Conservation (phyloP, 2,113 vertebrate genomes). For the Oncorhynchus tshawytscha region DNA sequence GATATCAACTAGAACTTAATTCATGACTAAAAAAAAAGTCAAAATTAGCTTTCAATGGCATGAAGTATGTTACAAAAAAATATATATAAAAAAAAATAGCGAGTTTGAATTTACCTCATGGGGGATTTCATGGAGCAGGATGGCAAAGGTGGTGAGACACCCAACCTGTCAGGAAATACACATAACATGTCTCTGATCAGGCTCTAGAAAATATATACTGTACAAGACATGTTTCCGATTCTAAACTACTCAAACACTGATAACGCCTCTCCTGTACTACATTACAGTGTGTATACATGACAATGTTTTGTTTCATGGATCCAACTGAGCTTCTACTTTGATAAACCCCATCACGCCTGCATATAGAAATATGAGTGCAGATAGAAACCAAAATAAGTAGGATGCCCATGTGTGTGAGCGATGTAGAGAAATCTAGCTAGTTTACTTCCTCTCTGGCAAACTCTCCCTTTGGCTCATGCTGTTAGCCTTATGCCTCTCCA, state of each 20-base stretch:
- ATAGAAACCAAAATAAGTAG: conserved; percentile 36
- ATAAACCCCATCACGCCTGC: conserved; percentile 1
- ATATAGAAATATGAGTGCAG: conserved; percentile 26
- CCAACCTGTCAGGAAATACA: conserved; percentile 80
- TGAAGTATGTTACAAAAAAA: too few species aligned
- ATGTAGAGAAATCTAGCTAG: conserved; percentile 50
- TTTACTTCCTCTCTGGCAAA: conserved; percentile 71
- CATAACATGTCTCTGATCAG: neutral
- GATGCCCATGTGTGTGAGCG: conserved; percentile 42
- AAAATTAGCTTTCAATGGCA: too few species aligned
- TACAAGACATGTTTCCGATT: neutral
- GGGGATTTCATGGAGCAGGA: conserved; percentile 96
- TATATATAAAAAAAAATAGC: too few species aligned
- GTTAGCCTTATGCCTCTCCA: conserved; percentile 75
- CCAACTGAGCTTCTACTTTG: neutral
- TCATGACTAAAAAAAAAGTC: too few species aligned
- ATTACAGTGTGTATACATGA: neutral
- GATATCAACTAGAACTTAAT: too few species aligned
- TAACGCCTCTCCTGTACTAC: neutral
- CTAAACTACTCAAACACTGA: neutral
- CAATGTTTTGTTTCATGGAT: neutral
- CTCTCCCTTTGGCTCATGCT: conserved; percentile 60
- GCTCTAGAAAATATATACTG: neutral
- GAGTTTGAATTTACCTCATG: conserved; percentile 84
- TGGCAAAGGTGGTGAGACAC: conserved; percentile 91